phyloP scores from a whole-genome alignment of 2,797 vertebrate species.

The Scolopax rusticola region DNA sequence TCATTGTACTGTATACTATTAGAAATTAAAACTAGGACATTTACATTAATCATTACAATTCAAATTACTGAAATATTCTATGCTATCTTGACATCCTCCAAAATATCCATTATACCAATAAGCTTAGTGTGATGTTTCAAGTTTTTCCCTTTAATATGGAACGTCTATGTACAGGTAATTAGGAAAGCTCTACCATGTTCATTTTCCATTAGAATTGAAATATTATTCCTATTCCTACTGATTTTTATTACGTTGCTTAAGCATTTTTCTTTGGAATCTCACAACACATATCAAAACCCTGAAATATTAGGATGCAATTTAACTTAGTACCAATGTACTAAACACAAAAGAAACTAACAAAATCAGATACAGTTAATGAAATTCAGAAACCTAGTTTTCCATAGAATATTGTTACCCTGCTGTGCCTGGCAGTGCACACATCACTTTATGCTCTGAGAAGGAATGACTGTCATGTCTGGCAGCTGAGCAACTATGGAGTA shows the following conservation, averaged over 20 bases:
- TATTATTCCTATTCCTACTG: not conserved
- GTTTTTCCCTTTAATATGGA: not conserved
- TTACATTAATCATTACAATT: constrained; percentile 4
- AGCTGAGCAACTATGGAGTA: constrained; percentile 19
- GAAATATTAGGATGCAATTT: not conserved
- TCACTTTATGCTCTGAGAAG: constrained; percentile 4
- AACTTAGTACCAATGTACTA: not conserved
- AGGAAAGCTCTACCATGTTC: not conserved
- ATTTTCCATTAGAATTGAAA: not conserved
- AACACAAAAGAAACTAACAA: not conserved
- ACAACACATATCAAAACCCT: not conserved
- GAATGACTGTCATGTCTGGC: constrained; percentile 33
- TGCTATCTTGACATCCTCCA: not conserved
- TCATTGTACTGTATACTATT: not conserved
- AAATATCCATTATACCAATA: not conserved
- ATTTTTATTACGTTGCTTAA: not conserved
- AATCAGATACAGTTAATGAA: constrained; percentile 52
- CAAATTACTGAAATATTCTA: not conserved
- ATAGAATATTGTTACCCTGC: constrained; percentile 24
- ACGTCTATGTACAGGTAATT: not conserved
- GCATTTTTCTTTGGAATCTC: not conserved
- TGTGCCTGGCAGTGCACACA: constrained; percentile 47
- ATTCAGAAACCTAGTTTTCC: constrained; percentile 40
- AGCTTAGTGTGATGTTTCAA: not conserved
- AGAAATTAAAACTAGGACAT: constrained; percentile 2